phyloP scores from a whole-genome alignment of 1,140 invertebrate genomes.

The Brachionus rotundiformis region DNA sequence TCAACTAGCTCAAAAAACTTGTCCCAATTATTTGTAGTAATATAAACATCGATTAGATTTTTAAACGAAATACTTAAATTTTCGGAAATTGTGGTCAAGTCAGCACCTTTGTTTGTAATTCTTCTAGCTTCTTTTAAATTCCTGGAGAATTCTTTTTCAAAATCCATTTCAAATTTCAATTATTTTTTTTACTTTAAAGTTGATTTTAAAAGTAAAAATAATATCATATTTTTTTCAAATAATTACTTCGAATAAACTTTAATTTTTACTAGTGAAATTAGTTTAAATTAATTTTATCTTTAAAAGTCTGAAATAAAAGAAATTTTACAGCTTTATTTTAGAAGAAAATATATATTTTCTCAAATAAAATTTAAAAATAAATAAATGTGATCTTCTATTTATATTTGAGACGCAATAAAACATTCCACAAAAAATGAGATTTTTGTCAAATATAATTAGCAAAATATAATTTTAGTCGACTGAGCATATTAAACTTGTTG shows the following conservation, averaged over 20 bases:
- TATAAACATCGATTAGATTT: not conserved
- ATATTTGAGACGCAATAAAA: not conserved
- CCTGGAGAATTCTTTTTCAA: not conserved
- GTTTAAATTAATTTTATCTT: not conserved
- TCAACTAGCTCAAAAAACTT: conserved; percentile 37
- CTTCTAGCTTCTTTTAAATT: conserved; percentile 10
- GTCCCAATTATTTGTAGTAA: not conserved
- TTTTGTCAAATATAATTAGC: not conserved
- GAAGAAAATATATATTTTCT: not conserved
- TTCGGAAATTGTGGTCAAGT: not conserved
- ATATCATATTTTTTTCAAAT: not conserved
- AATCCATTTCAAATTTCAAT: no score
- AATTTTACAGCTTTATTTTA: not conserved
- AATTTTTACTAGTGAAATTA: not conserved
- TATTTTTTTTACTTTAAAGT: no score
- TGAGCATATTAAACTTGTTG: conserved; percentile 26
- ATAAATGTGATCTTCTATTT: not conserved
- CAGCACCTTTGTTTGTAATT: not conserved
- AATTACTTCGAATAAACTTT: conserved; percentile 20
- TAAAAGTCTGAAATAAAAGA: not conserved
- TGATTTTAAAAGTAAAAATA: not conserved
- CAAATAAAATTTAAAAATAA: not conserved
- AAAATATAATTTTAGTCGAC: not conserved
- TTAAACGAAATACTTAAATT: conserved; percentile 13
- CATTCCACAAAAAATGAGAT: not conserved